Base-by-base conservation (phyloP, 2,113 vertebrate genomes). In the Zosterops lateralis region DNA sequence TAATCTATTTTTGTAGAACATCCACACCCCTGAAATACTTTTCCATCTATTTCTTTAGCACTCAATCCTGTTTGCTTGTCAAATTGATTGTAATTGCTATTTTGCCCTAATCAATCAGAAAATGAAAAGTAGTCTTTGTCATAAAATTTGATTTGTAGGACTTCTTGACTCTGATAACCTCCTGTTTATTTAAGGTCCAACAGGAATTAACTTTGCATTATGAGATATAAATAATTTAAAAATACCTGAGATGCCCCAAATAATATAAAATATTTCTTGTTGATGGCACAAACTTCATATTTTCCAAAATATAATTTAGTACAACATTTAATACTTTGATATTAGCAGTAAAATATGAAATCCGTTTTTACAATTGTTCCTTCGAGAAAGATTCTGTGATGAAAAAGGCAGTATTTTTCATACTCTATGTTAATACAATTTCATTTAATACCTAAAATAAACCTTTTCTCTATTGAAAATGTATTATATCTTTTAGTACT, bases 401-500 rank as follows among this genome's bases (percentile, higher is more conserved):
- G 58, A 85, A 77, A 10, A 67, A 4, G 12, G 14, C 13, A 42
- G 17, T 85, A 74, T 88, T 87, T 89, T 91, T 94, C 32, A 10
- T 71, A 51, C 6, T 77, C 10, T 84, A 7, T 72, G 14, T n/a
- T 70, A 85, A 66, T 76, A 40, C 26, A 8, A 54, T 76, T 84
- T 91, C 2, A 60, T 92, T 84, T 86, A 94, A 66, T 86, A 22
- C 21, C 48, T 91, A 85, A 84, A 90, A 74, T 80, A 85, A 92
- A 64, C 18, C 24, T 79, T 84, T 16, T 15, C 28, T 60, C 20
- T 79, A 77, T 61, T 93, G 29, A 36, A 90, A 83, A 91, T 84
- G 10, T 64, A 58, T 92, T 92, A 38, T 44, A 60, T 25, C 38
- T 95, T 80, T 60, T 71, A 67, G 29, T 76, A 64, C n/a, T 65